These are phyloP conservation scores for Ophonus ardosiacus DNA, from an alignment of 2,888 invertebrate species.

Conservation along the genomic window DNA sequence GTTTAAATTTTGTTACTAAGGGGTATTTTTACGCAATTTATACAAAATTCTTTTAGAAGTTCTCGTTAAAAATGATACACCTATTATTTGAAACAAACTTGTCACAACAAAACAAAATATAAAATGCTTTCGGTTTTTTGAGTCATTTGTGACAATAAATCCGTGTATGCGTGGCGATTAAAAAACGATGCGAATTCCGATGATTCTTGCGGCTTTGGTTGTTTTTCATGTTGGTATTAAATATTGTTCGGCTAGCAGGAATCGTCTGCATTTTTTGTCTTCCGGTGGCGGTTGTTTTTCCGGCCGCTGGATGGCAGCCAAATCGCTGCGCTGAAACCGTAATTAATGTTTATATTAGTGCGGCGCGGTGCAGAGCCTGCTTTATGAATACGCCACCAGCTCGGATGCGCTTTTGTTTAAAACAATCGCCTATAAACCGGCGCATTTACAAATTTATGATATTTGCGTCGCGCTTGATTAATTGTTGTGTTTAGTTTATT, in stretches of 20 bases:
- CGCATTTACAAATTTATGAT: constrained; percentile 58
- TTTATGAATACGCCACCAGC: constrained; percentile 55
- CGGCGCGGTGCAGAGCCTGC: constrained; percentile 27
- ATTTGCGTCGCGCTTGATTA: constrained; percentile 55
- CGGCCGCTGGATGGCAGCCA: constrained; percentile 57
- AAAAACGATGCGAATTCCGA: neutral
- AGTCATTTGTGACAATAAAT: neutral
- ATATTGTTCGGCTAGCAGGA: neutral
- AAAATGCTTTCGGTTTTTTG: too few relatives aligned
- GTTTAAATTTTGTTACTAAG: too few relatives aligned
- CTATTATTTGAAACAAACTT: too few relatives aligned
- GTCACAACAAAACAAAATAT: too few relatives aligned
- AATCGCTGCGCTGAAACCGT: constrained; percentile 62
- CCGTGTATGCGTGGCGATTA: neutral
- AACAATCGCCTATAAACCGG: constrained; percentile 59
- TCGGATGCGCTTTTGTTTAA: constrained; percentile 59
- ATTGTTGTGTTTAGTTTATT: constrained; percentile 56
- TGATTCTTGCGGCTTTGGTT: neutral
- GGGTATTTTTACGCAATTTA: too few relatives aligned
- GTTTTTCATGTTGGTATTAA: neutral
- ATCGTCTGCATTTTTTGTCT: constrained; percentile 31
- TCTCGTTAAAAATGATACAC: too few relatives aligned
- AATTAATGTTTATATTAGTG: constrained; percentile 64
- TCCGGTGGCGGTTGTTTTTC: constrained; percentile 39
- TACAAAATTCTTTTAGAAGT: too few relatives aligned